A percentile compares a stretch with the other conserved stretches of the same genome.
phyloP scores from a whole-genome alignment of 1,140 invertebrate species.

The Phymastichus coffea region DNA sequence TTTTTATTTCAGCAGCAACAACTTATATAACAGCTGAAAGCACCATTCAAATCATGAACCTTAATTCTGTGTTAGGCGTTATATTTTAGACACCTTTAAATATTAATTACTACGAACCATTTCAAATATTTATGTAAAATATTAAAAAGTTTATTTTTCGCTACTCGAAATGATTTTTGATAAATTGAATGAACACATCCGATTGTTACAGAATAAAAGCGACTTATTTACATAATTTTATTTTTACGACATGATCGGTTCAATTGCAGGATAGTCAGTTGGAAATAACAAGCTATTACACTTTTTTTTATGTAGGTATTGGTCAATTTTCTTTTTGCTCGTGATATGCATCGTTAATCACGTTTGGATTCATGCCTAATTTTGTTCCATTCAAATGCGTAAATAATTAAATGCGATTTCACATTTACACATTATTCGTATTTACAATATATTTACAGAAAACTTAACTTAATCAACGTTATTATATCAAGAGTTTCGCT shows the following conservation, averaged over 20 bases:
- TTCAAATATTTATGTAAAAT: not conserved
- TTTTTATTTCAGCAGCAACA: no score
- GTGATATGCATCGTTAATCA: slow-evolving; percentile 24
- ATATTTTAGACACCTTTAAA: no score
- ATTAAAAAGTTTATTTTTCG: no score
- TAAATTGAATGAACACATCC: not conserved
- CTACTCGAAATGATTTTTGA: no score
- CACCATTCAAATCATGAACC: no score
- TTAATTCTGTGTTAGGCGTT: no score
- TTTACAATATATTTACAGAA: slow-evolving; percentile 26
- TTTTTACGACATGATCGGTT: no score
- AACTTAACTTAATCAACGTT: not conserved
- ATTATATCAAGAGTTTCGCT: slow-evolving; percentile 5
- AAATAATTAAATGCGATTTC: slow-evolving; percentile 13
- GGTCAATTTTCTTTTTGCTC: slow-evolving; percentile 26
- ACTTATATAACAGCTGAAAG: no score
- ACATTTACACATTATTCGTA: slow-evolving; percentile 18
- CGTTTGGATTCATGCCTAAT: slow-evolving; percentile 1
- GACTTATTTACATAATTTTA: no score
- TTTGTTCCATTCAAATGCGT: not conserved
- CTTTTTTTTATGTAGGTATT: slow-evolving; percentile 2
- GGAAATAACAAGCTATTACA: no score
- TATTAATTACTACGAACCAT: no score
- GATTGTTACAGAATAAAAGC: not conserved
- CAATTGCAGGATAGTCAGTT: no score